A percentile compares a stretch with the other conserved stretches of the same genome.
These are phyloP conservation scores for Musca domestica DNA, from an alignment of 1,140 invertebrate species.

Conservation along the genomic window DNA sequence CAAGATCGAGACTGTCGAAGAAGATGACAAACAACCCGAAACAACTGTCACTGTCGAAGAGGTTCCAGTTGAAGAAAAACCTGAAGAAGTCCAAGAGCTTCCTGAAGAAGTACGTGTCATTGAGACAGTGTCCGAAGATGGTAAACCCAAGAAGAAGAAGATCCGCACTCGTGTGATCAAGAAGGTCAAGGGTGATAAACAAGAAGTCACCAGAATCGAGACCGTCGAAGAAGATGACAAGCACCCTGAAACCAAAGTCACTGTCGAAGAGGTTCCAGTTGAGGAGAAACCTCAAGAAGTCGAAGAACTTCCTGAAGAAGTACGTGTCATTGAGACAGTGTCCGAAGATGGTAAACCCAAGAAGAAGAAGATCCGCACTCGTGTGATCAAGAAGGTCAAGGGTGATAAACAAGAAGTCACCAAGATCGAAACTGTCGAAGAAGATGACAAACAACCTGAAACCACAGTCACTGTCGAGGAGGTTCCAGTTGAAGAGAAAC, in stretches of 20 bases:
- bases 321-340: slow-evolving; percentile 25
- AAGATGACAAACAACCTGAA: slow-evolving; percentile 44
- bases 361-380: slow-evolving; percentile 25
- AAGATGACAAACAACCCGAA: slow-evolving; percentile 38
- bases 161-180: slow-evolving; percentile 34
- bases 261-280: slow-evolving; percentile 32
- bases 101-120: slow-evolving; percentile 20
- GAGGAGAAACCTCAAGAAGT: slow-evolving; percentile 46
- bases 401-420: slow-evolving; percentile 32
- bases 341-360: slow-evolving; percentile 25
- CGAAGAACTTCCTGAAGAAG: slow-evolving; percentile 52
- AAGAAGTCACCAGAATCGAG: slow-evolving; percentile 47
- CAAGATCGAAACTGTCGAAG: slow-evolving; percentile 32
- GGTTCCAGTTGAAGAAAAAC: slow-evolving; percentile 28
- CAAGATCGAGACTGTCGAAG: slow-evolving; percentile 39
- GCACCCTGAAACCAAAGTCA: slow-evolving; percentile 32
- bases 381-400: slow-evolving; percentile 24
- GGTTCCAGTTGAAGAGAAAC: slow-evolving; percentile 32
- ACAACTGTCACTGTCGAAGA: slow-evolving; percentile 33
- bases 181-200: slow-evolving; percentile 41
- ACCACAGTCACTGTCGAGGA: slow-evolving; percentile 33
- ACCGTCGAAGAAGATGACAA: slow-evolving; percentile 33
- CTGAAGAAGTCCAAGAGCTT: slow-evolving; percentile 30
- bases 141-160: slow-evolving; percentile 27
- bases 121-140: slow-evolving; percentile 26